These are phyloP conservation scores for Zygogramma bicolorata DNA, from an alignment of 2,888 invertebrate species.

Conservation along the genomic window DNA sequence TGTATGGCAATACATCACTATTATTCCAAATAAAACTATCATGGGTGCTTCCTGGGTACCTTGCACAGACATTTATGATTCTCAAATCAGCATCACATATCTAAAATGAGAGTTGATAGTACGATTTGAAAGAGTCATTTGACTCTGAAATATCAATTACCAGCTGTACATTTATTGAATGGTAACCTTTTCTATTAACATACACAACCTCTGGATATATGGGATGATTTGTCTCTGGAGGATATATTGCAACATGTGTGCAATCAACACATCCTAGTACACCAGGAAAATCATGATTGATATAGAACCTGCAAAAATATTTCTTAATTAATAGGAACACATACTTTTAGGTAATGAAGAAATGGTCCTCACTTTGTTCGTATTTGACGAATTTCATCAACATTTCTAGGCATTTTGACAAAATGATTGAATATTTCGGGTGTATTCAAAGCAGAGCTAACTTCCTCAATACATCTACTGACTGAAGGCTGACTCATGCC, in stretches of 20 bases:
- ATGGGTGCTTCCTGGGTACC: too few species aligned
- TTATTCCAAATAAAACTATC: constrained; percentile 4
- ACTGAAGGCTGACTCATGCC: constrained; percentile 10
- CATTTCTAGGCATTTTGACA: neutral
- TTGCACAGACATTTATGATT: constrained; percentile 22
- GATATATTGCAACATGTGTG: too few species aligned
- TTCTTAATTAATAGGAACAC: too few species aligned
- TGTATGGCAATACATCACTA: neutral
- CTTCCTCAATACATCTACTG: constrained; percentile 17
- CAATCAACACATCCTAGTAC: too few species aligned
- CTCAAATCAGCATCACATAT: too few species aligned
- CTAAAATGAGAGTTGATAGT: constrained; percentile 1
- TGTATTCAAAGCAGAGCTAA: neutral
- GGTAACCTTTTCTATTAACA: too few species aligned
- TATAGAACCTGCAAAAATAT: constrained; percentile 8
- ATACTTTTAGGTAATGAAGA: too few species aligned
- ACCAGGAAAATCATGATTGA: neutral
- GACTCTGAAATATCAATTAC: neutral
- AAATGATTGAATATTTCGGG: neutral
- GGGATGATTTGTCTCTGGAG: neutral
- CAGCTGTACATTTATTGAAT: constrained; percentile 3
- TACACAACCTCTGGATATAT: constrained; percentile 7
- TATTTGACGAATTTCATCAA: neutral
- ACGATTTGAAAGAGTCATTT: too few species aligned
- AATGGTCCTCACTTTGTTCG: too few species aligned